A percentile compares a stretch with the other conserved stretches of the same genome.
Evolutionary conservation across 2,113 vertebrate genomes (phyloP).

Genomic region (Cryptomyrus ogoouensis): DNA sequence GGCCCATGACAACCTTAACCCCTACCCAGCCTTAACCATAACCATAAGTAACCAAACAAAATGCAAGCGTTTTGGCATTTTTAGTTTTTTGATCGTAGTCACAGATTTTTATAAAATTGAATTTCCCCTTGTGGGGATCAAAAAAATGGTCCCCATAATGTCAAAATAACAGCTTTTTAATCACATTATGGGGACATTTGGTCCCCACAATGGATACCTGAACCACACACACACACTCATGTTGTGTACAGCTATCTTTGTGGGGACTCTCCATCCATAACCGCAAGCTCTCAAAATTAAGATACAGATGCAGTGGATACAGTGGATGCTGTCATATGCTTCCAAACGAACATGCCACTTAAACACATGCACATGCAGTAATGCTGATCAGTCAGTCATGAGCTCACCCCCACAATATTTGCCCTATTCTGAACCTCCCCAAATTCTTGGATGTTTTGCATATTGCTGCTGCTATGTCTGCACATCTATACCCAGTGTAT

Average conservation of each 20-base stretch:
- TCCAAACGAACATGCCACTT: not conserved
- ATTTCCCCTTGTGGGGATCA: too few relatives aligned
- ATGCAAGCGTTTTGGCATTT: too few relatives aligned
- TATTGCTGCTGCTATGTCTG: not conserved
- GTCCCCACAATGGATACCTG: too few relatives aligned
- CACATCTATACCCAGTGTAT: not conserved
- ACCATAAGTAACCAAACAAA: too few relatives aligned
- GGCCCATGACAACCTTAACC: too few relatives aligned
- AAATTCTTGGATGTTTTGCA: not conserved
- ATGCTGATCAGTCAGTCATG: not conserved
- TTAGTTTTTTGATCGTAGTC: too few relatives aligned
- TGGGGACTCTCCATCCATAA: not conserved
- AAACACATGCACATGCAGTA: not conserved
- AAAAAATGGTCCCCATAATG: too few relatives aligned
- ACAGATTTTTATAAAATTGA: too few relatives aligned
- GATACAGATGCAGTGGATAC: not conserved
- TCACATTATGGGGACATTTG: too few relatives aligned
- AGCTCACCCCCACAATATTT: not conserved
- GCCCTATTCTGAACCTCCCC: not conserved
- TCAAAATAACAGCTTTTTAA: too few relatives aligned
- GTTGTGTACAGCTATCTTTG: not conserved
- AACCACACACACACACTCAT: not conserved
- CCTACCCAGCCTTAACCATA: too few relatives aligned
- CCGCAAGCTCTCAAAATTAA: not conserved
- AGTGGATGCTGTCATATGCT: not conserved